Base-by-base conservation (phyloP, 2,888 invertebrate genomes). In the Hipparchia sbordonii region DNA sequence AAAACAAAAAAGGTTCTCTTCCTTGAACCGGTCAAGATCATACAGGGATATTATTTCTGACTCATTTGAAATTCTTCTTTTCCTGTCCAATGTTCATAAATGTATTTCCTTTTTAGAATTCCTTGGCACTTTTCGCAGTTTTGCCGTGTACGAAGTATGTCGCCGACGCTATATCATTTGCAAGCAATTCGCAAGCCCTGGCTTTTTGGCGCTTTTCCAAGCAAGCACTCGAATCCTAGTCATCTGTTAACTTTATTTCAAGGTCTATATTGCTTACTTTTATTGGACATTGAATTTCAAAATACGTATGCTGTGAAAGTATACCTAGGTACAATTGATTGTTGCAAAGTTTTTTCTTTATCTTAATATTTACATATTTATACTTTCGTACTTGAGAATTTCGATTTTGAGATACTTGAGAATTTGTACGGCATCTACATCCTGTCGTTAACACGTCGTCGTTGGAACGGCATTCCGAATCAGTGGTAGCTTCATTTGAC, bases 241-340 rank as follows among this genome's bases (percentile, higher is more conserved):
- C 85, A 86, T 89, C 81, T 87, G 86, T 88, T 86, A 87, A 87
- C 84, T 87, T 87, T 87, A 85, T 87, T 85, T 83, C 83, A 82
- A 84, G 82, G 80, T 85, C 69, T 73, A 73, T 72, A 75, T 71
- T 72, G 72, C 69, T 72, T 71, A 71, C 73, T 73, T 75, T 63
- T 71, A 73, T 73, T 73, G 62, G 13, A 63, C 68, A 57, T 66
- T 52, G 54, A 67, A 67, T 72, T 60, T 39, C 48, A 9, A 33
- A 59, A 6, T 23, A 23, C 8, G 7, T 57, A 57, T 7, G 48
- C 48, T 48, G 6, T 48, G 8, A 48, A 39, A 4, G 39, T 39
- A 39, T 39, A 23, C 23, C 23, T 23, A 39, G 39, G 39, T 39
- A 39, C 2, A 39, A 4, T 39, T 39, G 39, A 39, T 39, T 39